Evolutionary conservation across 2,797 vertebrate genomes (phyloP), one percentile per base, ranked within the genome.

Genomic region (Brachyrhaphis roseni): DNA sequence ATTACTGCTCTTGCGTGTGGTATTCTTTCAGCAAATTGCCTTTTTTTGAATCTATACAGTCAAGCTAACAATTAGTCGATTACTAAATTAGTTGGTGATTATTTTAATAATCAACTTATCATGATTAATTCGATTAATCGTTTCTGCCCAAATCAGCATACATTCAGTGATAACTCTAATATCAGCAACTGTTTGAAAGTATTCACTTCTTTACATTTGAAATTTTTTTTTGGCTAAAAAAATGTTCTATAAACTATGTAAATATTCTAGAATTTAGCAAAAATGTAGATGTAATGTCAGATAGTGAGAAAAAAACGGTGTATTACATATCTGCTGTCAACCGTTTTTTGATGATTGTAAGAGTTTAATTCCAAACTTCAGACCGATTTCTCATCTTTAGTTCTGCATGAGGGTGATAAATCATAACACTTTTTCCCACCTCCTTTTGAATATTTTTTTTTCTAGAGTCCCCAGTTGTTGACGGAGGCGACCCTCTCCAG

Each of bases 401-500:
- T 64, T 36, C 7, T 64, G 16, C 18, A 1, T 15, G 5, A 12
- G 28, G 57, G n/a, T 64, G 31, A 31, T 64, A 3, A 64, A 34
- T 34, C 59, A 18, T 3, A 34, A 34, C 20, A 7, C 16, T 10
- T 3, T 64, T 10, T 64, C 34, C 10, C 62, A 20, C 34, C 3
- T 47, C 7, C 12, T 31, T 71, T 45, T 28, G 26, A 18, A 28
- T 45, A 1, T 1, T 31, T 31, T 28, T 78, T 2, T 86, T 73
- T 85, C 57, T 55, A 13, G 31, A 89, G 97, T 95, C 68, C 88
- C 28, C 92, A 91, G 85, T 68, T 75, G 16, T 49, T 96, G 76
- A 92, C 83, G 36, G 85, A 95, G 10, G 45, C 90, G 20, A 15
- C 98, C 89, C 88, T 96, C 81, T 95, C 90, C 85, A 81, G 91